phyloP scores from a whole-genome alignment of 2,113 vertebrate species.

The Strix aluco region DNA sequence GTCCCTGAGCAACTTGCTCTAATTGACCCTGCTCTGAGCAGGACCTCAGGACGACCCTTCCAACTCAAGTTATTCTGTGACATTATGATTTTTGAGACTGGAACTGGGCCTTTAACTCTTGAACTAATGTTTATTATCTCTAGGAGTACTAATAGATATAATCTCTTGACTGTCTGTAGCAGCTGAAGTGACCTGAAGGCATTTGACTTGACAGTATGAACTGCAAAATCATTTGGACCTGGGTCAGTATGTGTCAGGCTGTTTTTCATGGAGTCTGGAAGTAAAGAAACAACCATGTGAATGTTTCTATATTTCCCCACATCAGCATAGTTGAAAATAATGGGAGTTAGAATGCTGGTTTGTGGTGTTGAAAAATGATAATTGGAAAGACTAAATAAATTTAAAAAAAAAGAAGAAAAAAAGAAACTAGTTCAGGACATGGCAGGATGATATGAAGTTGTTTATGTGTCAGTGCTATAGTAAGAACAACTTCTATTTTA shows the following conservation, averaged over 20 bases:
- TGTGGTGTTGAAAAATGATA: background rate
- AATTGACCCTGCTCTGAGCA: background rate
- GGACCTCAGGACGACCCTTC: background rate
- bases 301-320: background rate
- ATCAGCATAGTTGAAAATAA: background rate
- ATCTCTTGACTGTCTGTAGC: background rate
- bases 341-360: background rate
- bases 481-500: background rate
- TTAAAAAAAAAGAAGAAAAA: background rate
- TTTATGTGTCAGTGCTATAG: background rate
- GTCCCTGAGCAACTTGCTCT: background rate
- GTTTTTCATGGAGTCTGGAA: background rate
- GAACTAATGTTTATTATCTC: background rate
- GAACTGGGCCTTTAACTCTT: background rate
- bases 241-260: background rate
- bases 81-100: background rate
- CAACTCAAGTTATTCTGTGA: background rate
- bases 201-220: background rate
- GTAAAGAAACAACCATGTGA: background rate
- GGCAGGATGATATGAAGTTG: background rate
- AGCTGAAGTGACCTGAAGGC: background rate
- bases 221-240: background rate
- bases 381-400: background rate
- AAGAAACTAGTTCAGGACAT: background rate
- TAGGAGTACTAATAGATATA: background rate